These are phyloP conservation scores for Eupithecia vulgata DNA, from an alignment of 2,888 invertebrate genomes.

Conservation along the genomic window DNA sequence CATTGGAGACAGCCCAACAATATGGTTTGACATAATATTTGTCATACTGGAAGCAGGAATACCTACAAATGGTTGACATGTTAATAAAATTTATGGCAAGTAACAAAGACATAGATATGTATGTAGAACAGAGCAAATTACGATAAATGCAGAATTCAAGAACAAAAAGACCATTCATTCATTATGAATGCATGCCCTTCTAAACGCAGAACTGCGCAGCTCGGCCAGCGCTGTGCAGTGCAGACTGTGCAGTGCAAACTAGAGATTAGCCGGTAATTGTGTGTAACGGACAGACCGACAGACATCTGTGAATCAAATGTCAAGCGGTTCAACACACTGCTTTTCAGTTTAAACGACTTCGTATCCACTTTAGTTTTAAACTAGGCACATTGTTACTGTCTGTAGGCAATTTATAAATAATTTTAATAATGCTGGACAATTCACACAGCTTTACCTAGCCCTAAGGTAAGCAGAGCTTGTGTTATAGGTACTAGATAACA, in stretches of 20 bases:
- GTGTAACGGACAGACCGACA: constrained; percentile 20
- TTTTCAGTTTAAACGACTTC: background rate
- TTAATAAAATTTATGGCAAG: too few relatives aligned
- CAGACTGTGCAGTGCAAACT: background rate
- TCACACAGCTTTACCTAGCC: too few relatives aligned
- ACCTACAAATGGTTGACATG: too few relatives aligned
- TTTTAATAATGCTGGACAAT: too few relatives aligned
- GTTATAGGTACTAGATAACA: too few relatives aligned
- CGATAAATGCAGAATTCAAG: background rate
- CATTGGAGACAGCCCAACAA: too few relatives aligned
- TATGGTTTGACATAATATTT: too few relatives aligned
- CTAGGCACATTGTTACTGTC: too few relatives aligned
- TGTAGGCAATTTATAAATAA: too few relatives aligned
- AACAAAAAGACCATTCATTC: background rate
- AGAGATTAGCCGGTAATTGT: constrained; percentile 28
- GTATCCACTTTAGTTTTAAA: background rate
- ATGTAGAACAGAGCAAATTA: background rate
- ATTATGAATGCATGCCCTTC: background rate
- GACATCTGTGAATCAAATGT: constrained; percentile 55
- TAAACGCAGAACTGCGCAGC: background rate
- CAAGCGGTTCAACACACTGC: constrained; percentile 14
- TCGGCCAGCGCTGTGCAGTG: background rate
- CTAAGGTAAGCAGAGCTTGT: too few relatives aligned
- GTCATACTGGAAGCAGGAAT: too few relatives aligned
- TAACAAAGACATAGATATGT: too few relatives aligned